These are phyloP conservation scores for Bursaphelenchus okinawaensis DNA, from an alignment of 2,888 invertebrate genomes.

Conservation along the genomic window DNA sequence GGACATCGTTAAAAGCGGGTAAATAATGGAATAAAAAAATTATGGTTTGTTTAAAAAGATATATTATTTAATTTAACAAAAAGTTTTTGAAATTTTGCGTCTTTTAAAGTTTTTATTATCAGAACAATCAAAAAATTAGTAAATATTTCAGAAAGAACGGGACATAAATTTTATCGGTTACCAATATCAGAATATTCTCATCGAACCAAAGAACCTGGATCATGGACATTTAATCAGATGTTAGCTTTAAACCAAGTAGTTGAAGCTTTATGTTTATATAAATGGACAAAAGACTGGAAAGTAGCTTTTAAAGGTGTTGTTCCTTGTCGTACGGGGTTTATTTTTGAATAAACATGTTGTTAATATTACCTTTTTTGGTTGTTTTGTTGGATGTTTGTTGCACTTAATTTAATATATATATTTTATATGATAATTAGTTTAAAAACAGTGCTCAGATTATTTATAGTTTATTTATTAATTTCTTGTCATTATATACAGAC, in stretches of 20 bases:
- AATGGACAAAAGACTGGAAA: conserved; percentile 8
- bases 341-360: no score
- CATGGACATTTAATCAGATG: conserved; percentile 23
- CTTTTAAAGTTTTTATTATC: not conserved
- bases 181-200: conserved; percentile 20
- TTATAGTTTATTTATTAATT: not conserved
- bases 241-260: conserved; percentile 22
- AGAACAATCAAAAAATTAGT: no score
- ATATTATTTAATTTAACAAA: not conserved
- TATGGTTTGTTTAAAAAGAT: no score
- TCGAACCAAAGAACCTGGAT: not conserved
- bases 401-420: no score
- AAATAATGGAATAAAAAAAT: not conserved
- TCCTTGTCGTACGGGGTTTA: conserved; percentile 17
- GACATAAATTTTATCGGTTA: conserved; percentile 8
- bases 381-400: no score
- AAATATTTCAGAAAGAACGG: conserved; percentile 13
- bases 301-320: conserved; percentile 9
- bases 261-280: conserved; percentile 18
- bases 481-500: not conserved
- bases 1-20: conserved; percentile 19
- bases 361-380: no score
- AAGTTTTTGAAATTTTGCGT: not conserved
- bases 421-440: no score
- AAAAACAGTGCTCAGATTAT: no score